Percentiles rank a stretch among this genome's conserved stretches.
phyloP scores from a whole-genome alignment of 2,113 vertebrate genomes.

The Prolemur simus region DNA sequence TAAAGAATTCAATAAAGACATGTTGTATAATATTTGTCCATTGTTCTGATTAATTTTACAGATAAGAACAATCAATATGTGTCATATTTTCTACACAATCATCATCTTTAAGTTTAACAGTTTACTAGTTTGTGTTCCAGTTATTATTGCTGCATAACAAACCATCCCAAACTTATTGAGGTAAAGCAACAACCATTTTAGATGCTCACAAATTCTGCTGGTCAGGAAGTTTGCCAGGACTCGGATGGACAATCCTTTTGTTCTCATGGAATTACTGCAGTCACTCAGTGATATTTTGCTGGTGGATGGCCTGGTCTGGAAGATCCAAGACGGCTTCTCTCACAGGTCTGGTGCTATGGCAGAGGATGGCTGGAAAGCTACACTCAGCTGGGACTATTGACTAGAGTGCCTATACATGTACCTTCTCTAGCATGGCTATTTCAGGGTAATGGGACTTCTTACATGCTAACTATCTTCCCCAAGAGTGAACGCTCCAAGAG shows the following conservation, averaged over 20 bases:
- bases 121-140: not conserved
- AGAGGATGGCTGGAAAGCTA: not conserved
- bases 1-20: constrained; percentile 20
- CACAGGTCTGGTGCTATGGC: not conserved
- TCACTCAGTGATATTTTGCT: not conserved
- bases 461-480: not conserved
- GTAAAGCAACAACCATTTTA: not conserved
- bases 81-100: not conserved
- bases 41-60: constrained; percentile 45
- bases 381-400: not conserved
- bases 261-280: not conserved
- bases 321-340: not conserved
- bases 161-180: not conserved
- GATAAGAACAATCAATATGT: not conserved
- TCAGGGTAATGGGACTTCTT: not conserved
- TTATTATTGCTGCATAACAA: not conserved
- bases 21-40: not conserved
- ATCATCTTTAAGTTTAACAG: not conserved
- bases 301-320: not conserved
- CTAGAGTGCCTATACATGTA: rapidly evolving
- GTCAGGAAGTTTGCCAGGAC: not conserved
- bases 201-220: not conserved
- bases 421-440: not conserved
- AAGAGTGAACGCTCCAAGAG: not conserved
- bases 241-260: not conserved